These are phyloP conservation scores for Nerophis lumbriciformis DNA, from an alignment of 2,113 vertebrate species.

Conservation along the genomic window DNA sequence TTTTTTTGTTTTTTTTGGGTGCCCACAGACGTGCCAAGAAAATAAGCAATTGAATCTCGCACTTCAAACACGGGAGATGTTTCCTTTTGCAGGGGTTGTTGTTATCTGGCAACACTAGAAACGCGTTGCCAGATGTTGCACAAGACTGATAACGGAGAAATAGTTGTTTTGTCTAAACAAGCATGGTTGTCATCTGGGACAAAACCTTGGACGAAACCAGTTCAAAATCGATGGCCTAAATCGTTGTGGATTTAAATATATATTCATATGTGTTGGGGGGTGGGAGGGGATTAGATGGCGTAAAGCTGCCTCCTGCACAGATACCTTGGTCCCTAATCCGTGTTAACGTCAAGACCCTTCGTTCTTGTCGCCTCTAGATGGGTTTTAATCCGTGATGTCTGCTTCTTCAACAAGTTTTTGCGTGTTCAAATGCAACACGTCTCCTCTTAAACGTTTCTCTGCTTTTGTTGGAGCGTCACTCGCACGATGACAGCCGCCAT, in stretches of 20 bases:
- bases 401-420: conserved; percentile 16
- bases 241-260: conserved; percentile 63
- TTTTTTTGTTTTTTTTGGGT: no score
- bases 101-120: no score
- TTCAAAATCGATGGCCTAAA: conserved; percentile 57
- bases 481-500: conserved; percentile 34
- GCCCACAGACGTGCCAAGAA: not conserved
- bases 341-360: conserved; percentile 58
- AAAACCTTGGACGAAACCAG: conserved; percentile 39
- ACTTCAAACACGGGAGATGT: conserved; percentile 29
- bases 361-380: conserved; percentile 42
- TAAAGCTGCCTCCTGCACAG: conserved; percentile 68
- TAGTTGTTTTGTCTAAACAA: conserved; percentile 18
- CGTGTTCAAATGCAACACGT: conserved; percentile 12
- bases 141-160: not conserved
- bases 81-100: no score
- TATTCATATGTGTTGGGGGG: conserved; percentile 15
- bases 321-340: conserved; percentile 70
- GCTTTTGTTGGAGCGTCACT: conserved; percentile 32
- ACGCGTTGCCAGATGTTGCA: no score
- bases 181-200: conserved; percentile 56
- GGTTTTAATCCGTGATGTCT: conserved; percentile 15
- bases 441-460: conserved; percentile 19
- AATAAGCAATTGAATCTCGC: conserved; percentile 10
- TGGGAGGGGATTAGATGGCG: conserved; percentile 54